Evolutionary conservation across 30 jellyfish, hydroid and myxozoan species (phyloP), one percentile per base, ranked within the genome.

Genomic region (Chrysaora quinquecirrha): DNA sequence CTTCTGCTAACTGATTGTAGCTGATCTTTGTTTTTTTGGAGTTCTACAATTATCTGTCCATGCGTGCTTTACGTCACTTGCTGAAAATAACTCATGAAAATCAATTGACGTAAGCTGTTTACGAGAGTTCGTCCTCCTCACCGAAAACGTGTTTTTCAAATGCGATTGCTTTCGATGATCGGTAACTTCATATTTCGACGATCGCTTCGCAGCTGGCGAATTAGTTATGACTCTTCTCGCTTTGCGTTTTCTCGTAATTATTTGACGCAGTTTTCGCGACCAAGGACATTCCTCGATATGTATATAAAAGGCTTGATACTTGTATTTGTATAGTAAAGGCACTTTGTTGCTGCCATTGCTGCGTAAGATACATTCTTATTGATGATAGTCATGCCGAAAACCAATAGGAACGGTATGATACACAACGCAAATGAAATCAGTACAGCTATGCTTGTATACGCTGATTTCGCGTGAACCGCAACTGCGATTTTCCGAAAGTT

Each of bases 401-500:
- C 68, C 25, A 61, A 62, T 21, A 68, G 25, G 34, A 75, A 76
- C 3, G 96, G 96, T 49, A 75, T 16, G 22, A 76, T 35, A 52
- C 96, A 75, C 62, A 86, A 9, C 6, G 73, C 60, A 48, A 86
- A 86, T 6, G 96, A 86, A 9, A 46, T 33, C 30, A 86, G 25
- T 20, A 86, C 90, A 3, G 78, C 82, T 60, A 75, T 21, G 69
- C 89, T 75, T 12, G 96, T 86, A 47, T 67, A 75, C 1, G 96
- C 96, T 9, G 96, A 86, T 34, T 68, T 74, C 10, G 96, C 89
- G 69, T 86, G 79, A 2, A 86, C 96, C 7, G 86, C 86, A 20
- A 86, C 87, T 12, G 96, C 96, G 22, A 86, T 86, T 62, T 76
- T 86, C 3, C 96, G 96, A 86, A 88, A 75, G 43, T 86, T 75